phyloP scores from a whole-genome alignment of 1,140 invertebrate species.

The Danaus plexippus region DNA sequence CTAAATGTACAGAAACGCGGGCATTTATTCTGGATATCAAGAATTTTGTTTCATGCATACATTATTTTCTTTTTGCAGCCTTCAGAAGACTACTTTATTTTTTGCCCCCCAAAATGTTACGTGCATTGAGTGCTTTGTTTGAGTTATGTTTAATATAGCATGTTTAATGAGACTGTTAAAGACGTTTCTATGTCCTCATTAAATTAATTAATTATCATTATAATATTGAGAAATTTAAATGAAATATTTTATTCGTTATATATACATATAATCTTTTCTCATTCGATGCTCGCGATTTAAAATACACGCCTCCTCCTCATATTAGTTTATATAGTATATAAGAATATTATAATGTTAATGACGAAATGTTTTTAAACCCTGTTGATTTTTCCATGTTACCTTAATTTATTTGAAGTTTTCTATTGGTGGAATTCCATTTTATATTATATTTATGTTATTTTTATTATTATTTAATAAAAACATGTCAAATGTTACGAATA shows the following conservation, averaged over 20 bases:
- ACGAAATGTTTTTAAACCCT: too few species aligned
- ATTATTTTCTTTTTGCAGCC: conserved; percentile 2
- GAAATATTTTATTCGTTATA: background rate
- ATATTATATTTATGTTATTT: conserved; percentile 12
- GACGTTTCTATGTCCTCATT: too few species aligned
- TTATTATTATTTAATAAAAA: conserved; percentile 11
- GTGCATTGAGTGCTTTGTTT: too few species aligned
- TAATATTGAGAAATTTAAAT: too few species aligned
- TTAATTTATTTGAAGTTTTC: conserved; percentile 5
- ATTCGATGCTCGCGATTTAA: conserved; percentile 12
- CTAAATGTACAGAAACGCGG: conserved; percentile 20
- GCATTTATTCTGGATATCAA: background rate
- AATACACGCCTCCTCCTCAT: conserved; percentile 17
- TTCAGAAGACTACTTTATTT: too few species aligned
- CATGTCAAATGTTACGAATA: too few species aligned
- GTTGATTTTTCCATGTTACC: background rate
- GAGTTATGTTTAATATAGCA: too few species aligned
- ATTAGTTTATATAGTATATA: conserved; percentile 9
- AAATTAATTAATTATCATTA: too few species aligned
- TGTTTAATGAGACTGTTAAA: too few species aligned
- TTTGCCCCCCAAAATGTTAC: too few species aligned
- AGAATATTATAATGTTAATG: too few species aligned
- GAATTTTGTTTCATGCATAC: background rate
- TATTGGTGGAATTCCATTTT: conserved; percentile 4
- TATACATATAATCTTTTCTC: too few species aligned